Evolutionary conservation across 2,797 vertebrate species (phyloP).

Genomic region (Antrozous pallidus): DNA sequence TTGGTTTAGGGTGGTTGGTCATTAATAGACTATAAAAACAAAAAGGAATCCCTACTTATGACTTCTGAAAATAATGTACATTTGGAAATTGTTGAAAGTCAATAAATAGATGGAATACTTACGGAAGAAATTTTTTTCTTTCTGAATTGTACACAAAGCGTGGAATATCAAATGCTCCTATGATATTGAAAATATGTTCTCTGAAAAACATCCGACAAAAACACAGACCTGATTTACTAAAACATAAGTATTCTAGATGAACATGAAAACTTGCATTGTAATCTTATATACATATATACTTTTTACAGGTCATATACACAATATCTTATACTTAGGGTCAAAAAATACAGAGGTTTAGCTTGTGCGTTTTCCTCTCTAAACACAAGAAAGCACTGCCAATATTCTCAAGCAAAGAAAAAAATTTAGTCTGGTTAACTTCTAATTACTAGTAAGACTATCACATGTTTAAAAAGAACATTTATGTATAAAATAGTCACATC

Average conservation of each 20-base stretch:
- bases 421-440: conserved; percentile 16
- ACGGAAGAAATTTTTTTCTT: conserved; percentile 97
- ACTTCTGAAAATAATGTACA: conserved; percentile 7
- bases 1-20: conserved; percentile 88
- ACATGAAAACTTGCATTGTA: conserved; percentile 11
- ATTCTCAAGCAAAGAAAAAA: conserved; percentile 24
- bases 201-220: conserved; percentile 82
- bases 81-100: conserved; percentile 51
- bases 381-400: not conserved
- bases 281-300: not conserved
- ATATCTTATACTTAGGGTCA: conserved; percentile 5
- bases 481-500: not conserved
- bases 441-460: not conserved
- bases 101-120: conserved; percentile 80
- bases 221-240: conserved; percentile 50
- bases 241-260: conserved; percentile 26
- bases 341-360: conserved; percentile 36
- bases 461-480: conserved; percentile 30
- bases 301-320: not conserved
- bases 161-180: conserved; percentile 95
- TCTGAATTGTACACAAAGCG: conserved; percentile 93
- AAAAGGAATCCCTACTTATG: not conserved
- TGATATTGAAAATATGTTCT: conserved; percentile 96
- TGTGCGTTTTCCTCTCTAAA: conserved; percentile 8
- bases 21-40: conserved; percentile 87